Evolutionary conservation across 2,113 vertebrate genomes (phyloP), one percentile per base, ranked within the genome.

Genomic region (Nannospalax galili): DNA sequence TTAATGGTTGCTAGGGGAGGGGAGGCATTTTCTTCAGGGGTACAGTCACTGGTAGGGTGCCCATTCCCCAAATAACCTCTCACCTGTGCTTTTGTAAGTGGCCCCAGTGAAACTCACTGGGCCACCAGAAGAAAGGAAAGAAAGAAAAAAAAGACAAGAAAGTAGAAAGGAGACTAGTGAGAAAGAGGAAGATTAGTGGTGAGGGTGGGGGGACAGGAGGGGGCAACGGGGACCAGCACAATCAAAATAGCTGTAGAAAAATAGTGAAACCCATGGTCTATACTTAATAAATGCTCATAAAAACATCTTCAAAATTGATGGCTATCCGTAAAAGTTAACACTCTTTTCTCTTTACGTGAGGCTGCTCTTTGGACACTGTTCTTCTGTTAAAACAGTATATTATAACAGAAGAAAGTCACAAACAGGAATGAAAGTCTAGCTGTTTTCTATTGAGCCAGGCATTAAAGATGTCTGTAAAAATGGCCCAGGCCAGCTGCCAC

Each of bases 241-340:
- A 40, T 28, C 79, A 81, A 40, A n/a, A 56, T 22, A 56, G 30
- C 7, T 11, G 77, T 56, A 56, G 22, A 35, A 40, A 35, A 28
- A 62, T 58, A 40, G n/a, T 62, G 56, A 40, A 58, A 58, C 52
- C 28, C 45, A 56, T 52, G 32, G 75, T 45, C 30, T 12, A 37
- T n/a, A 35, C 20, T 79, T 58, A 12, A n/a, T 79, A 58, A 24
- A 58, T 58, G 5, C 17, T n/a, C 9, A 72, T 37, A 8, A 73
- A 64, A 73, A 40, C 73, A 45, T 16, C 26, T 62, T 60, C 26
- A 37, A 75, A 37, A 62, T 28, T 48, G 14, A 84, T 42, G 67
- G 69, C 60, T 70, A 86, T 52, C 56, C 67, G 67, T 90, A 86
- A 96, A 78, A 79, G 62, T 42, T 86, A 78, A 86, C 48, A 30